Percentiles rank a stretch among this genome's conserved stretches.
Conservation (phyloP, 1,140 invertebrate genomes). For the Drosophila takahashii region DNA sequence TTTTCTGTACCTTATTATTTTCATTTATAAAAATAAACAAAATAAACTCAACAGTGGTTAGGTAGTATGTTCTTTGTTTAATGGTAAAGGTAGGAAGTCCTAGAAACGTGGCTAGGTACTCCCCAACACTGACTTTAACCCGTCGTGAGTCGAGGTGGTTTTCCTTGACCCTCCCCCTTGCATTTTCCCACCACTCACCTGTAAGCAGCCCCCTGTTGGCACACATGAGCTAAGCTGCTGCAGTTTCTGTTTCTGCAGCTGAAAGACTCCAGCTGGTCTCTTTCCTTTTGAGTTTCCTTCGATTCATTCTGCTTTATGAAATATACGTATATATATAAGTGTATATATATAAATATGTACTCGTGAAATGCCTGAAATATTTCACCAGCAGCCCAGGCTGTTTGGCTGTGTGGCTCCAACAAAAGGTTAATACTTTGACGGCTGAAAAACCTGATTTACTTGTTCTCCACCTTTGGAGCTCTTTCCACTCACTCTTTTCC, state of each 20-base stretch:
- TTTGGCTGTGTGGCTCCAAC: slow-evolving; percentile 25
- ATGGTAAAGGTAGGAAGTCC: not conserved
- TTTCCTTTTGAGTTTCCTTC: slow-evolving; percentile 21
- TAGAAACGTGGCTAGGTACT: not conserved
- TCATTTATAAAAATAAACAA: too few species aligned
- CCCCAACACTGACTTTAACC: not conserved
- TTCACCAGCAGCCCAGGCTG: slow-evolving; percentile 46
- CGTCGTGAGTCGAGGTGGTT: not conserved
- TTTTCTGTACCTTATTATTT: too few species aligned
- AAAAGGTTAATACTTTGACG: slow-evolving; percentile 80
- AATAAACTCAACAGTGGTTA: too few species aligned
- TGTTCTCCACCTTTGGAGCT: slow-evolving; percentile 52
- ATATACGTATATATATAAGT: slow-evolving; percentile 12
- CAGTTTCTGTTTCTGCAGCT: slow-evolving; percentile 9
- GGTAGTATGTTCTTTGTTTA: too few species aligned
- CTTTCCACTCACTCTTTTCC: not conserved
- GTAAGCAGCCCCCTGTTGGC: not conserved
- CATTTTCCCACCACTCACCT: slow-evolving; percentile 10
- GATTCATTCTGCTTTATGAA: slow-evolving; percentile 27
- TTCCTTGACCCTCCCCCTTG: not conserved
- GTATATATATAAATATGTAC: slow-evolving; percentile 2
- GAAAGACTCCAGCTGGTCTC: slow-evolving; percentile 11
- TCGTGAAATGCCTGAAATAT: slow-evolving; percentile 73
- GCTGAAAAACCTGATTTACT: slow-evolving; percentile 79
- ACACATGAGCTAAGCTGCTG: slow-evolving; percentile 38